Evolutionary conservation across 2,797 vertebrate genomes (phyloP), one percentile per base, ranked within the genome.

Genomic region (Falco biarmicus): DNA sequence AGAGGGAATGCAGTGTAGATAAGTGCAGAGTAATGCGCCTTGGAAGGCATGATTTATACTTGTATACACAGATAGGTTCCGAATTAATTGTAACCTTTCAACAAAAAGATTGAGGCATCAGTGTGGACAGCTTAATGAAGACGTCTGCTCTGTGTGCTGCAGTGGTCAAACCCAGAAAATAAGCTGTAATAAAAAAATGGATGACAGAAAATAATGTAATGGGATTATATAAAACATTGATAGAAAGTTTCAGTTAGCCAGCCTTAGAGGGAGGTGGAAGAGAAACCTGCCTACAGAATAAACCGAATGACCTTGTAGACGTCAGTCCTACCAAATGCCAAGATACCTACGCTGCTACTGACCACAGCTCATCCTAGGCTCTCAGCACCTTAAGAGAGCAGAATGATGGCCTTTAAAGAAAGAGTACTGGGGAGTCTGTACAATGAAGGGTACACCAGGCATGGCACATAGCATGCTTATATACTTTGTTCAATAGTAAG

Each of bases 41-140:
- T 95, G 86, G 91, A 97, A 97, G 82, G 45, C 91, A 93, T 90
- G 87, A 96, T 96, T 97, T 97, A 95, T 94, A 71, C 84, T 93
- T 54, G 17, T 91, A 84, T 87, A 93, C 78, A 82, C 25, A 76
- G 70, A 86, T 88, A 88, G 88, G 68, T 92, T 97, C 89, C 92
- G 95, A 97, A 98, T 96, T 93, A 93, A 94, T 89, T 91, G 88
- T 95, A 93, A 96, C 81, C 93, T 97, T 97, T 95, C 86, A 89
- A 84, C 82, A 94, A 90, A 91, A 96, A 91, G 90, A 97, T 18
- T 81, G 70, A 96, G 87, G 87, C 85, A 90, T 96, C 92, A 90
- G 34, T 15, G 7, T 93, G 86, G 90, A 96, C 73, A 92, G 74
- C 70, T 94, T 96, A 96, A 97, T 96, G 97, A 97, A 97, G 87